Percentiles rank a stretch among this genome's conserved stretches.
These are phyloP conservation scores for Nyctalus aviator DNA, from an alignment of 2,797 vertebrate species.

Conservation along the genomic window DNA sequence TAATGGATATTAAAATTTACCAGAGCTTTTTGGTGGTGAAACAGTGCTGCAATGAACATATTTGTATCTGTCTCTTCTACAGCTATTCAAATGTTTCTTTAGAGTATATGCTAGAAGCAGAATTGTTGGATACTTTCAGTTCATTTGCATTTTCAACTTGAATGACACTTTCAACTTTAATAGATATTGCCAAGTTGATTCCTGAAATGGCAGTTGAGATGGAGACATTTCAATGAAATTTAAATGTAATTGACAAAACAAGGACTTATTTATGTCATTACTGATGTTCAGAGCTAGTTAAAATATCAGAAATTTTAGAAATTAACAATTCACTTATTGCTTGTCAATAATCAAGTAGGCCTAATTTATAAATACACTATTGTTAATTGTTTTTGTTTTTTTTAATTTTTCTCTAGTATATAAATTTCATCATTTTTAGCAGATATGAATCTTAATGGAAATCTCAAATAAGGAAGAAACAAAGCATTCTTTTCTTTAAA, in stretches of 20 bases:
- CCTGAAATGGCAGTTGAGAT: neutral
- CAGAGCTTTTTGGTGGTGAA: neutral
- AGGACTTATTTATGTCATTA: neutral
- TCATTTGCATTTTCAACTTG: neutral
- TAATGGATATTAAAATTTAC: neutral
- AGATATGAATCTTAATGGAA: neutral
- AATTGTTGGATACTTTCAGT: neutral
- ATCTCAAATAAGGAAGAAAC: neutral
- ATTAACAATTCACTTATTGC: neutral
- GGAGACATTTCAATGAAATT: slow-evolving; percentile 17
- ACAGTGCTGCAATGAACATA: neutral
- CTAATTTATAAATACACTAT: neutral
- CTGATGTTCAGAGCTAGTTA: neutral
- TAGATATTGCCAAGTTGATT: slow-evolving; percentile 8
- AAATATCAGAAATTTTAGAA: neutral
- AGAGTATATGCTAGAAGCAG: neutral
- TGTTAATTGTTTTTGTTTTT: neutral
- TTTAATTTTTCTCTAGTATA: neutral
- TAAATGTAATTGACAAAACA: slow-evolving; percentile 1
- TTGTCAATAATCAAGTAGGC: neutral
- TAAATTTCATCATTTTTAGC: neutral
- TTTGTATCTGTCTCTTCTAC: neutral
- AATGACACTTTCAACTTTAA: slow-evolving; percentile 12
- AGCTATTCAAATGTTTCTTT: neutral
- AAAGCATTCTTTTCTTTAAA: neutral